Evolutionary conservation across 2,113 vertebrate genomes (phyloP).

Genomic region (Polyodon spathula): DNA sequence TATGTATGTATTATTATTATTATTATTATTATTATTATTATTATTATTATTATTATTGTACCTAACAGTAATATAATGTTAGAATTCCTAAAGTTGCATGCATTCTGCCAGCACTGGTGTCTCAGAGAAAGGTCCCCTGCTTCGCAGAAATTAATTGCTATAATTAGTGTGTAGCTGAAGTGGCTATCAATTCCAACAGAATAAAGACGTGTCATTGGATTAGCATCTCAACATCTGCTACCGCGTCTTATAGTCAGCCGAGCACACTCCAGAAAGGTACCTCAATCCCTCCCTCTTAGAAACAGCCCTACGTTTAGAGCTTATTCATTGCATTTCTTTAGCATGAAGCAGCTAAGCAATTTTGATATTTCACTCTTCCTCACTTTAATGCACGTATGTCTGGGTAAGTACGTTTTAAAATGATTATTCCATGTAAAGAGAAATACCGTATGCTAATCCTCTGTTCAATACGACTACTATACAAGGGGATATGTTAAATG

Average conservation of each 20-base stretch:
- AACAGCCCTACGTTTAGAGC: constrained; percentile 4
- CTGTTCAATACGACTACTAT: not conserved
- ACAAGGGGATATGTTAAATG: constrained; percentile 12
- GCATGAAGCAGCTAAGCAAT: constrained; percentile 65
- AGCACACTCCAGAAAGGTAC: constrained; percentile 48
- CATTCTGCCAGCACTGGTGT: not conserved
- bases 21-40: no score
- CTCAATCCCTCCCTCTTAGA: constrained; percentile 22
- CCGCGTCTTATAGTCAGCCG: constrained; percentile 49
- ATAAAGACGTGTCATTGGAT: constrained; percentile 76
- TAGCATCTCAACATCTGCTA: constrained; percentile 66
- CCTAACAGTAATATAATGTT: no score
- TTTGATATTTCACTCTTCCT: constrained; percentile 51
- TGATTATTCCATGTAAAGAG: no score
- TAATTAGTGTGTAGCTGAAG: constrained; percentile 45
- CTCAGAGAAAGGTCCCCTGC: constrained; percentile 1
- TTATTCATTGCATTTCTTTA: constrained; percentile 26
- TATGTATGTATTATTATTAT: no score
- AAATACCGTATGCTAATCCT: constrained; percentile 4
- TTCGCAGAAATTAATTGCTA: constrained; percentile 43
- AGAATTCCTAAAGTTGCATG: not conserved
- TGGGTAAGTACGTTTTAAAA: constrained; percentile 54
- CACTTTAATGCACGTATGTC: constrained; percentile 56
- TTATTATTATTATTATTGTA: no score
- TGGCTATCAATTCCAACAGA: constrained; percentile 50